phyloP scores from a whole-genome alignment of 2,113 vertebrate species.

The Agapornis roseicollis region DNA sequence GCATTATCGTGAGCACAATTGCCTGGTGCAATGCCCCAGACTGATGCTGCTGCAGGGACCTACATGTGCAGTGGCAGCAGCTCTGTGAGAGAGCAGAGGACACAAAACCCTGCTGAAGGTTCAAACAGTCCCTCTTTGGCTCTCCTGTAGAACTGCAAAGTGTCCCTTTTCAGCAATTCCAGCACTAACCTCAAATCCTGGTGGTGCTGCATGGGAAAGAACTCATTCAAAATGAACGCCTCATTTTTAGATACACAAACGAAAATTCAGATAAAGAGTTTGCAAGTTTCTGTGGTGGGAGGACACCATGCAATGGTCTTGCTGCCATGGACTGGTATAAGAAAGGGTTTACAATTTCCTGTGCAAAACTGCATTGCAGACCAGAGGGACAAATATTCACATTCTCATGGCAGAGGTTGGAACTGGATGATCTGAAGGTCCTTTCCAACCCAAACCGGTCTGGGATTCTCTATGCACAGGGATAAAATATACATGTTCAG shows the following conservation, averaged over 20 bases:
- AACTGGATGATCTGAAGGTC: neutral
- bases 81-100: neutral
- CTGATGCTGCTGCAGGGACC: neutral
- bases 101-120: fast-evolving
- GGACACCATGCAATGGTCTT: neutral
- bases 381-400: neutral
- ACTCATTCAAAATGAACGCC: neutral
- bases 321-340: neutral
- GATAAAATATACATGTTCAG: neutral
- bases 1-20: neutral
- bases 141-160: neutral
- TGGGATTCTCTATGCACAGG: neutral
- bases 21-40: neutral
- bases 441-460: neutral
- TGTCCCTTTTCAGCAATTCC: neutral
- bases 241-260: neutral
- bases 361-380: neutral
- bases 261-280: neutral
- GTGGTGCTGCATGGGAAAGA: neutral
- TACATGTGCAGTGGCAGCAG: neutral
- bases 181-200: neutral
- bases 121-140: neutral
- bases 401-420: neutral
- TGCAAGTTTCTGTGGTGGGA: neutral
- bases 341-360: neutral